These are phyloP conservation scores for Atherinomorus stipes DNA, from an alignment of 2,113 vertebrate genomes.

Conservation along the genomic window DNA sequence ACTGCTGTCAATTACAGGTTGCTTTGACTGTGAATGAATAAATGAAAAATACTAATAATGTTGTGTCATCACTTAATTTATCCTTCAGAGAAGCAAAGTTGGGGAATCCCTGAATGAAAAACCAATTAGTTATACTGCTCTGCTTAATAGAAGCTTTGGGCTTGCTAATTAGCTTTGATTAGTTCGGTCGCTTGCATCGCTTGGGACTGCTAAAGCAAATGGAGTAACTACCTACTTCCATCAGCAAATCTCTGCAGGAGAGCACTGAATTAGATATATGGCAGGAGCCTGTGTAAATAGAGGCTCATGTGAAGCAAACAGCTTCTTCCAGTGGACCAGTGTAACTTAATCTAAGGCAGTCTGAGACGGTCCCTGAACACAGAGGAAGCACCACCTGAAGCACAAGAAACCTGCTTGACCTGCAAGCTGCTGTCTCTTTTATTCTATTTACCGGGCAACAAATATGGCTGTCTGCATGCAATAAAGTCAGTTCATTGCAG, in stretches of 20 bases:
- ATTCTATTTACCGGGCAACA: conserved; percentile 51
- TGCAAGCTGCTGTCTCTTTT: conserved; percentile 24
- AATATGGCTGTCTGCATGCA: conserved; percentile 25
- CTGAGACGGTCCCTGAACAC: conserved; percentile 28
- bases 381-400: conserved; percentile 45
- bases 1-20: conserved; percentile 9
- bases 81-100: conserved; percentile 29
- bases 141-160: conserved; percentile 30
- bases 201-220: conserved; percentile 45
- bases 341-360: conserved; percentile 70
- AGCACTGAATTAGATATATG: conserved; percentile 63
- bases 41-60: conserved; percentile 13
- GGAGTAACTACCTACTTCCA: conserved; percentile 57
- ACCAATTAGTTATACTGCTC: conserved; percentile 2
- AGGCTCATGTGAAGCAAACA: conserved; percentile 70
- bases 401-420: conserved; percentile 25
- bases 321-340: conserved; percentile 51
- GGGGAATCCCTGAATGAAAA: conserved; percentile 15
- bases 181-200: conserved; percentile 32
- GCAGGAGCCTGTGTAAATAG: conserved; percentile 75
- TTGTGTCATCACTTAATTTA: conserved; percentile 30
- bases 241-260: conserved; percentile 44
- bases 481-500: conserved; percentile 43
- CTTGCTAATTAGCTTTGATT: conserved; percentile 48
- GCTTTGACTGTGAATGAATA: conserved; percentile 34